Evolutionary conservation across 2,888 invertebrate species (phyloP).

Genomic region (Eristalis tenax): DNA sequence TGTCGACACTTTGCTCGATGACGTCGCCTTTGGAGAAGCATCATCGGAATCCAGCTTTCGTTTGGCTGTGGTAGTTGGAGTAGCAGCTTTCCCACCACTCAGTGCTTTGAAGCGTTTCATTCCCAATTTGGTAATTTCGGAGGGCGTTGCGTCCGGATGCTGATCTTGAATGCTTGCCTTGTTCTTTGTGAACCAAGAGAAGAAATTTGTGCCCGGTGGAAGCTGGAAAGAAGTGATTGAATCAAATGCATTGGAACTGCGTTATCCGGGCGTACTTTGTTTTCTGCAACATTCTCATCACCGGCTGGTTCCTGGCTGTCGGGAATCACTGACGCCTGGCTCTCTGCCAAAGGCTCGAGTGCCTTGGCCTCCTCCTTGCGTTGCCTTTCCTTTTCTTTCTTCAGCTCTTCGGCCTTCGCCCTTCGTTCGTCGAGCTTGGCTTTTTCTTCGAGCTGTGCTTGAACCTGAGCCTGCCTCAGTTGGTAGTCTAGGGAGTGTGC

Average conservation of each 20-base stretch:
- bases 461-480: conserved; percentile 32
- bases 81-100: conserved; percentile 75
- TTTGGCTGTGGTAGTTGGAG: conserved; percentile 79
- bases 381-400: conserved; percentile 8
- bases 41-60: conserved; percentile 80
- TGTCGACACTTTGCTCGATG: conserved; percentile 65
- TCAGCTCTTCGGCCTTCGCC: conserved; percentile 20
- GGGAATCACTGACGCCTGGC: conserved; percentile 45
- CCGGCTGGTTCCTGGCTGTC: conserved; percentile 49
- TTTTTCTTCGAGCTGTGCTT: conserved; percentile 73
- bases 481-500: conserved; percentile 70
- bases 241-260: background rate
- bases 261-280: conserved; percentile 50
- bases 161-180: conserved; percentile 83
- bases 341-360: conserved; percentile 7
- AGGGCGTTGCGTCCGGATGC: conserved; percentile 82
- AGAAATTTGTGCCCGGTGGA: conserved; percentile 80
- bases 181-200: conserved; percentile 85
- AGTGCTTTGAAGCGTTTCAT: conserved; percentile 78
- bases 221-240: conserved; percentile 6
- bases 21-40: conserved; percentile 32
- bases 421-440: conserved; percentile 74
- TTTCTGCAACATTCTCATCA: conserved; percentile 67
- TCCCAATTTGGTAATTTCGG: conserved; percentile 84
- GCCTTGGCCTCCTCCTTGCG: conserved; percentile 8